These are phyloP conservation scores for Trogon surrucura DNA, from an alignment of 2,113 vertebrate genomes.

Conservation along the genomic window DNA sequence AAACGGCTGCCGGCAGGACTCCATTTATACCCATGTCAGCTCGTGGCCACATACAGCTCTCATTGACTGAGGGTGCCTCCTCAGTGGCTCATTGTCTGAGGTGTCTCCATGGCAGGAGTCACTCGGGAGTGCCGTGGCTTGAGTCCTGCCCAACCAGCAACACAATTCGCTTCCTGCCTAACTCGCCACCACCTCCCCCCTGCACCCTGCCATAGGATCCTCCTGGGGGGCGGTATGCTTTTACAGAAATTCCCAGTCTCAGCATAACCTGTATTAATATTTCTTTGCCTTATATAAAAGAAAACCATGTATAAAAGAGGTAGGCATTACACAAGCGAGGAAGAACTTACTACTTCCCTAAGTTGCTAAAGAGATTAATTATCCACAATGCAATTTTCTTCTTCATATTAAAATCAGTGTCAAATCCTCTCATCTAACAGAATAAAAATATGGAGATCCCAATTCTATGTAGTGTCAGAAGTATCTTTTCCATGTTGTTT, in stretches of 20 bases:
- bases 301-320: neutral
- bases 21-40: no score
- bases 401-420: neutral
- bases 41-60: no score
- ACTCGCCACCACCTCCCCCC: no score
- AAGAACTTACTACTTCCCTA: neutral
- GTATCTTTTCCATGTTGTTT: neutral
- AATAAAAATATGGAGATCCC: slow-evolving; percentile 12
- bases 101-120: no score
- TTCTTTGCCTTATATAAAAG: neutral
- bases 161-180: no score
- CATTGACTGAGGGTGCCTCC: no score
- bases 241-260: neutral
- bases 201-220: no score
- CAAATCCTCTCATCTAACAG: slow-evolving; percentile 25
- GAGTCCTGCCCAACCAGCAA: no score
- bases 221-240: neutral
- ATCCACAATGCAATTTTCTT: neutral
- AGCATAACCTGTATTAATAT: neutral
- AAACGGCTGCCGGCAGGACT: no score
- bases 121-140: no score
- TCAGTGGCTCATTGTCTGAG: no score
- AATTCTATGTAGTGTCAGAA: neutral
- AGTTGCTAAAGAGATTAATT: slow-evolving; percentile 11
- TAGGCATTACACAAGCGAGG: neutral